Conservation (phyloP, 2,113 vertebrate species). For the Triplophysa rosa region DNA sequence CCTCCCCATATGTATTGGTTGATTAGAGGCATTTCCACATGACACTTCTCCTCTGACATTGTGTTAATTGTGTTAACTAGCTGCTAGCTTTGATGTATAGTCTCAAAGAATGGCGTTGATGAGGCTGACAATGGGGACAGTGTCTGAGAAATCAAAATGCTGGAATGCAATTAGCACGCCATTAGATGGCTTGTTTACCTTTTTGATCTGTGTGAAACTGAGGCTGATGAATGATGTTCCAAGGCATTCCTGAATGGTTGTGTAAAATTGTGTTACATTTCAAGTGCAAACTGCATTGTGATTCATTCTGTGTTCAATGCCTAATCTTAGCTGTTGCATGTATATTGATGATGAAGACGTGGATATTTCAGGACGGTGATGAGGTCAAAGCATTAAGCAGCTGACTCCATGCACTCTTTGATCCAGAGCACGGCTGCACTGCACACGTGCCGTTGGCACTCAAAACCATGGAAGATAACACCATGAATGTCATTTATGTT, state of each 20-base stretch:
- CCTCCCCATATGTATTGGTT: constrained; percentile 31
- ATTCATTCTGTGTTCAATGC: neutral
- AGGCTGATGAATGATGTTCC: constrained; percentile 46
- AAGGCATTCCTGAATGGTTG: neutral
- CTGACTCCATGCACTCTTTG: constrained; percentile 20
- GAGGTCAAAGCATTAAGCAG: constrained; percentile 25
- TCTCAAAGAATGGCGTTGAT: constrained; percentile 20
- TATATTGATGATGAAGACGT: constrained; percentile 1
- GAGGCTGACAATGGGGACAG: constrained; percentile 10
- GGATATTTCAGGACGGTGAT: neutral
- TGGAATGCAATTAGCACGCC: constrained; percentile 17
- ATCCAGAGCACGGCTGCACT: neutral
- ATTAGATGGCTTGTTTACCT: constrained; percentile 16
- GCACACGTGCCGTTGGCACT: constrained; percentile 9
- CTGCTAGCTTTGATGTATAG: constrained; percentile 5
- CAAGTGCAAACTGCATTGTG: neutral
- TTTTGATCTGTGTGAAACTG: constrained; percentile 47
- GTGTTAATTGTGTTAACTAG: constrained; percentile 31
- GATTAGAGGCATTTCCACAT: constrained; percentile 11
- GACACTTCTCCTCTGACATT: constrained; percentile 12
- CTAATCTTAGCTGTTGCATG: constrained; percentile 17
- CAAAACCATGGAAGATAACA: neutral
- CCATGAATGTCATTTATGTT: neutral
- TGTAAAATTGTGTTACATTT: neutral
- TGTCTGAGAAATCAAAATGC: constrained; percentile 28